Conservation (phyloP, 2,797 vertebrate genomes). For the Borostomias antarcticus region DNA sequence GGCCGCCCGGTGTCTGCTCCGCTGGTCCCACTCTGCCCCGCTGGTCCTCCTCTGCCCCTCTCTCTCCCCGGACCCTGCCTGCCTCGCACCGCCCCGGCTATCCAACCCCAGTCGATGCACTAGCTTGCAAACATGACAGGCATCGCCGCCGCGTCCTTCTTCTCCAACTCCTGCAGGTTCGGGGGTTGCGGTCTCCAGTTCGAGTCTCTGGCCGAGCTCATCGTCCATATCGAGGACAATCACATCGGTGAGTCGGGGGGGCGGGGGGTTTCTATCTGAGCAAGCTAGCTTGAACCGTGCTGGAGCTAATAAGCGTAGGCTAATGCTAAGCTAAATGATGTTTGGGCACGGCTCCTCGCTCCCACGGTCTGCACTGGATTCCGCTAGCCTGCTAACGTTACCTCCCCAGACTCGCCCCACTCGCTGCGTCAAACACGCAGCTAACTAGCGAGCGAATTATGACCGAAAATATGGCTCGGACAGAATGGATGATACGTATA, state of each 20-base stretch:
- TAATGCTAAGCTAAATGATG: conserved; percentile 7
- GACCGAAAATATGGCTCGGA: background rate
- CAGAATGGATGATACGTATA: background rate
- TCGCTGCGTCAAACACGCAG: background rate
- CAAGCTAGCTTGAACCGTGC: conserved; percentile 40
- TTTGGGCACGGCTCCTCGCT: background rate
- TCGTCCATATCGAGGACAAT: conserved; percentile 89
- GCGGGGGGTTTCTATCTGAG: conserved; percentile 9
- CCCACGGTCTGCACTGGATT: conserved; percentile 19
- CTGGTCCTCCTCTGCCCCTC: conserved; percentile 62
- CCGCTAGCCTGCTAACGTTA: conserved; percentile 54
- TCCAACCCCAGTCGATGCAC: conserved; percentile 78
- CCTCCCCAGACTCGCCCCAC: background rate
- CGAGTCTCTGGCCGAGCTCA: conserved; percentile 84
- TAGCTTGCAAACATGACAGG: conserved; percentile 82
- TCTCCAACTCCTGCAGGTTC: conserved; percentile 88
- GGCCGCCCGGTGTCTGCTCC: conserved; percentile 70
- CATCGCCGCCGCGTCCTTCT: conserved; percentile 90
- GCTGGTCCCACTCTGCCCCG: conserved; percentile 63
- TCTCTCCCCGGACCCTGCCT: conserved; percentile 64
- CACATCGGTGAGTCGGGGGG: conserved; percentile 84
- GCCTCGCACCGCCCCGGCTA: conserved; percentile 61
- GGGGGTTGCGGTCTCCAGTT: conserved; percentile 88
- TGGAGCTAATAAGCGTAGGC: conserved; percentile 51
- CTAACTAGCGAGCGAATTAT: background rate